A percentile compares a stretch with the other conserved stretches of the same genome.
Conservation (phyloP, 1,140 invertebrate genomes). For the Drosophila sproati region DNA sequence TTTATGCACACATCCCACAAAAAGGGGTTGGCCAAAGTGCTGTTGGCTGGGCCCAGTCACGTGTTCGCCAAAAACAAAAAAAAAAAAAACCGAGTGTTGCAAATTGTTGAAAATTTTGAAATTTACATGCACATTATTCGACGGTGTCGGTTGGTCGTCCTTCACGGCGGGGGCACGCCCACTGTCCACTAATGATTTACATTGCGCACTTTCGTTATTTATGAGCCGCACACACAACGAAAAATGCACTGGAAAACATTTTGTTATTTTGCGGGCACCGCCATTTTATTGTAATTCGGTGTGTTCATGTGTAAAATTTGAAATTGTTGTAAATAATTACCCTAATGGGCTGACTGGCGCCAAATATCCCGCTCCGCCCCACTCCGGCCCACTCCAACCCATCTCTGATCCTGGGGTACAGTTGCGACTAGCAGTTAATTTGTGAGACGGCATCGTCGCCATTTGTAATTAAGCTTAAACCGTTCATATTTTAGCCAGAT, state of each 20-base stretch:
- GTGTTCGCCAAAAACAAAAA: conserved; percentile 63
- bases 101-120: conserved; percentile 74
- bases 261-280: conserved; percentile 43
- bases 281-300: conserved; percentile 66
- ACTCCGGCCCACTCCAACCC: background rate
- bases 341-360: conserved; percentile 57
- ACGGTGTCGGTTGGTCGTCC: background rate
- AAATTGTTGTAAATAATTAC: conserved; percentile 83
- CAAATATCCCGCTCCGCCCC: background rate
- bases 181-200: conserved; percentile 61
- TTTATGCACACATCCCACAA: conserved; percentile 62
- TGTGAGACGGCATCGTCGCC: conserved; percentile 64
- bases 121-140: conserved; percentile 65
- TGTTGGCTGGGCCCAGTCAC: conserved; percentile 39
- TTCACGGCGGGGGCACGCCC: conserved; percentile 13
- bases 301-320: conserved; percentile 79
- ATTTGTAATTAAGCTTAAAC: conserved; percentile 82
- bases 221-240: conserved; percentile 57
- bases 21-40: conserved; percentile 48
- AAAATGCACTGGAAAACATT: conserved; percentile 74
- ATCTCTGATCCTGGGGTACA: conserved; percentile 5
- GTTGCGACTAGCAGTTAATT: conserved; percentile 63
- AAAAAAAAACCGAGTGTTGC: conserved; percentile 53
- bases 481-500: conserved; percentile 81
- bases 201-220: conserved; percentile 70